These are phyloP conservation scores for Acrocephalus arundinaceus DNA, from an alignment of 2,113 vertebrate genomes.

Conservation along the genomic window DNA sequence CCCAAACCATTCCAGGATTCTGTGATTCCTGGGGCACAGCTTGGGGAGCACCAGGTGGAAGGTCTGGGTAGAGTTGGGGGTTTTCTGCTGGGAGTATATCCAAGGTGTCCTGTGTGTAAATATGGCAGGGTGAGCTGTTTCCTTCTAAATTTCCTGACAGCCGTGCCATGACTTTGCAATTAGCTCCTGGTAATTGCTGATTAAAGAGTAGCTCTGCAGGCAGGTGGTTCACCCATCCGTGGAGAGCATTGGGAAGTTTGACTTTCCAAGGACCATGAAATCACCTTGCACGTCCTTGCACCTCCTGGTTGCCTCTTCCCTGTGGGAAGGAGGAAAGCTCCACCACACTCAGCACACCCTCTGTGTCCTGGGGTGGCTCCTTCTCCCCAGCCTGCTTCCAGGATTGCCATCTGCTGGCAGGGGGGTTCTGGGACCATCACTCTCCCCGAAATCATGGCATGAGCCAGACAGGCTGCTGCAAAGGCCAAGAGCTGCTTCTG, in stretches of 20 bases:
- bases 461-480: background rate
- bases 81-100: background rate
- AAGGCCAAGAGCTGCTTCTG: background rate
- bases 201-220: background rate
- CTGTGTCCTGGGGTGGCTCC: background rate
- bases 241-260: background rate
- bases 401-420: background rate
- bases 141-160: background rate
- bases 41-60: fast-evolving
- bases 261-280: background rate
- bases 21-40: background rate
- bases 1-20: background rate
- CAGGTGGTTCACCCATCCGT: background rate
- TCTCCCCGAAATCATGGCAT: background rate
- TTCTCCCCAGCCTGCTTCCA: background rate
- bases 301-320: background rate
- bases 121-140: background rate
- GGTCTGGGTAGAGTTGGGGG: background rate
- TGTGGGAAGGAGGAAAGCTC: background rate
- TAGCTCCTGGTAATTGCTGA: background rate
- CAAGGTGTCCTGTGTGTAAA: background rate
- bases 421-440: fast-evolving
- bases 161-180: background rate
- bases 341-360: background rate
- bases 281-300: background rate